phyloP scores from a whole-genome alignment of 2,797 vertebrate species.

The Falco columbarius region DNA sequence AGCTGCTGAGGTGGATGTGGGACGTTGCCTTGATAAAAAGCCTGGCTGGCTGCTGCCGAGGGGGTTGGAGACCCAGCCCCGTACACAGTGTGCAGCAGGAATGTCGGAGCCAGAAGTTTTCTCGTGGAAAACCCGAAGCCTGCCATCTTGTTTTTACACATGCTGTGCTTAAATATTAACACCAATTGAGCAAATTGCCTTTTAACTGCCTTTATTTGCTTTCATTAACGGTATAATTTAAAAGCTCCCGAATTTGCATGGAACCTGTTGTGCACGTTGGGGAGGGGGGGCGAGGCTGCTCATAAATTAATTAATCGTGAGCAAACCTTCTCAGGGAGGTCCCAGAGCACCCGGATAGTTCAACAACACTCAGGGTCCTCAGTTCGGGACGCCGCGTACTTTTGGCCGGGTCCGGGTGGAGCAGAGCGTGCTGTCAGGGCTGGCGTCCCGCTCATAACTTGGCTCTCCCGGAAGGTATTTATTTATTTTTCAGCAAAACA shows the following conservation, averaged over 20 bases:
- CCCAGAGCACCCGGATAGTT: background rate
- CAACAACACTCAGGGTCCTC: slow-evolving; percentile 6
- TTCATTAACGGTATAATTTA: slow-evolving; percentile 87
- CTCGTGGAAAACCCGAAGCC: slow-evolving; percentile 64
- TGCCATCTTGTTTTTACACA: slow-evolving; percentile 74
- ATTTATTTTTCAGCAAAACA: slow-evolving; percentile 61
- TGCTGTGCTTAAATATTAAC: slow-evolving; percentile 88
- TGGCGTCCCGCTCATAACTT: slow-evolving; percentile 22
- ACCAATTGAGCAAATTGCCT: slow-evolving; percentile 87
- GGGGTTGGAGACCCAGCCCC: background rate
- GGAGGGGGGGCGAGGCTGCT: slow-evolving; percentile 11
- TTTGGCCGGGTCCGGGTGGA: slow-evolving; percentile 7
- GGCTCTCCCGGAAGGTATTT: slow-evolving; percentile 44
- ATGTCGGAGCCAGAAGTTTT: slow-evolving; percentile 67
- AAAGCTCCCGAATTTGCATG: slow-evolving; percentile 83
- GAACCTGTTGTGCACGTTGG: slow-evolving; percentile 79
- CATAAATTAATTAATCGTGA: slow-evolving; percentile 62
- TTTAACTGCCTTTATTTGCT: slow-evolving; percentile 87
- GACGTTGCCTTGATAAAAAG: slow-evolving; percentile 43
- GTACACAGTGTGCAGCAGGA: fast-evolving
- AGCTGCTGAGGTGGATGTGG: background rate
- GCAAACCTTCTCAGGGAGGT: slow-evolving; percentile 59
- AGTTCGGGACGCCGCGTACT: background rate
- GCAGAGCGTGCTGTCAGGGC: slow-evolving; percentile 5
- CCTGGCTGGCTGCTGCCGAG: slow-evolving; percentile 18